Evolutionary conservation across 2,797 vertebrate genomes (phyloP).

Genomic region (Crocodylus rhombifer): DNA sequence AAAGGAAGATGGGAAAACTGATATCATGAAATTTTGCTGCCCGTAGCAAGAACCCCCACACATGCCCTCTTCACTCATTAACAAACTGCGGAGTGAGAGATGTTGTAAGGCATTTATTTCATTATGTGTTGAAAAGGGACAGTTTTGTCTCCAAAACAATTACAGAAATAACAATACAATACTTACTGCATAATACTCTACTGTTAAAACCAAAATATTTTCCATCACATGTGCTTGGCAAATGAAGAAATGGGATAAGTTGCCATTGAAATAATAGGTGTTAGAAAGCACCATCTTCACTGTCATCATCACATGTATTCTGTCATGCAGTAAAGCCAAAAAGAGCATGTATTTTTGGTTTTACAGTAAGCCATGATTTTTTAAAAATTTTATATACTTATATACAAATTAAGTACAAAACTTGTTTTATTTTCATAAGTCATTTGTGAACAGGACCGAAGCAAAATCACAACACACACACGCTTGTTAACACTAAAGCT

Average conservation of each 20-base stretch:
- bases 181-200: slow-evolving; percentile 60
- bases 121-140: slow-evolving; percentile 62
- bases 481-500: slow-evolving; percentile 21
- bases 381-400: slow-evolving; percentile 21
- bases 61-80: not conserved
- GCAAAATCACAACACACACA: slow-evolving; percentile 46
- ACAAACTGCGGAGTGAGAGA: not conserved
- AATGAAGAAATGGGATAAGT: slow-evolving; percentile 13
- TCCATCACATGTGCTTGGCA: slow-evolving; percentile 42
- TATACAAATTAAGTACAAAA: slow-evolving; percentile 52
- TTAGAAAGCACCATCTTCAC: slow-evolving; percentile 55
- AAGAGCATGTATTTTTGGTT: slow-evolving; percentile 44
- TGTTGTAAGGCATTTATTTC: slow-evolving; percentile 73
- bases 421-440: slow-evolving; percentile 36
- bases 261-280: slow-evolving; percentile 39
- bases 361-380: slow-evolving; percentile 61
- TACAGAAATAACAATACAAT: slow-evolving; percentile 64
- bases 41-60: not conserved
- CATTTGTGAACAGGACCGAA: slow-evolving; percentile 31
- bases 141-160: slow-evolving; percentile 52
- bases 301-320: slow-evolving; percentile 17
- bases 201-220: slow-evolving; percentile 39
- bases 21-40: not conserved
- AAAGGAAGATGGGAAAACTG: not conserved
- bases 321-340: slow-evolving; percentile 37